Percentiles rank a stretch among this genome's conserved stretches.
These are phyloP conservation scores for Dioctria rufipes DNA, from an alignment of 2,888 invertebrate genomes.

Conservation along the genomic window DNA sequence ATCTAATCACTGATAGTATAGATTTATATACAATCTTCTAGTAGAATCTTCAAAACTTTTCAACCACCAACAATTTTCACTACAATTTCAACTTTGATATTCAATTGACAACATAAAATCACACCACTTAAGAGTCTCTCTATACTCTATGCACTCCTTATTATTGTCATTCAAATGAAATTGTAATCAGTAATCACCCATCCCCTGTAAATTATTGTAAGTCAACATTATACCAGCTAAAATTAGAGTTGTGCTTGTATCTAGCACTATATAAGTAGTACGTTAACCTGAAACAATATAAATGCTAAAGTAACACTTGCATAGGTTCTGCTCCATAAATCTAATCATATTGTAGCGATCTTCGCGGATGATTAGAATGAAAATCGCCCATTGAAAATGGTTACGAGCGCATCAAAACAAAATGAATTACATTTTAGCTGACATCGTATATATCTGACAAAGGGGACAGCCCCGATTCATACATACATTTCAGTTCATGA, in stretches of 20 bases:
- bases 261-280: neutral
- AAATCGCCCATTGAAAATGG: constrained; percentile 51
- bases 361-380: constrained; percentile 49
- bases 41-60: too few relatives aligned
- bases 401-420: constrained; percentile 50
- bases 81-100: too few relatives aligned
- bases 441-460: constrained; percentile 7
- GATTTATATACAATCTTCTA: too few relatives aligned
- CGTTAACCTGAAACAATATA: constrained; percentile 31
- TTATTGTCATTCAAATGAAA: too few relatives aligned
- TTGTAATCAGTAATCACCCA: too few relatives aligned
- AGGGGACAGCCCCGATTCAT: constrained; percentile 42
- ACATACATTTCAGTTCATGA: constrained; percentile 51
- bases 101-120: too few relatives aligned
- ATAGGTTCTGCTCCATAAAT: constrained; percentile 10
- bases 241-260: constrained; percentile 18
- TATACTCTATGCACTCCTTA: too few relatives aligned
- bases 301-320: constrained; percentile 24
- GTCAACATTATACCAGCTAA: neutral
- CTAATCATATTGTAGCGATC: constrained; percentile 41
- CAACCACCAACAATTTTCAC: too few relatives aligned
- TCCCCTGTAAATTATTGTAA: neutral
- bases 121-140: too few relatives aligned
- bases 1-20: too few relatives aligned
- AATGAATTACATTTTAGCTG: constrained; percentile 48